phyloP scores from a whole-genome alignment of 2,113 vertebrate species.

The Copsychus sechellarum region DNA sequence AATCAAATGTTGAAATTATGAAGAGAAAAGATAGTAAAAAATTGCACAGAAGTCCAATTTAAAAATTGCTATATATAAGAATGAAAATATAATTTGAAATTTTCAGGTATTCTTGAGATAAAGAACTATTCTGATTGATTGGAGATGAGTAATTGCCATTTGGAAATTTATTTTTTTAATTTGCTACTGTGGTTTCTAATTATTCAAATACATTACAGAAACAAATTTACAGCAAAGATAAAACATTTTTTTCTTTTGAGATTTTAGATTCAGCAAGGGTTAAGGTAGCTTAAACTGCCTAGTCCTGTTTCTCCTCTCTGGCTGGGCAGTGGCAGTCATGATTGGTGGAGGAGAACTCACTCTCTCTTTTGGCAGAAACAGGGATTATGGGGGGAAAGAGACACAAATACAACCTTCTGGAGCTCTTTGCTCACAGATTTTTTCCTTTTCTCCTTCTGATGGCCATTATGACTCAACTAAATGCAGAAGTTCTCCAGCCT shows the following conservation, averaged over 20 bases:
- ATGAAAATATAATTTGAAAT: background rate
- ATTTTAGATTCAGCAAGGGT: background rate
- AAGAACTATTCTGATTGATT: background rate
- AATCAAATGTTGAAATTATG: background rate
- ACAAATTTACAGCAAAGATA: background rate
- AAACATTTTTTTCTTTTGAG: background rate
- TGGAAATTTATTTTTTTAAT: background rate
- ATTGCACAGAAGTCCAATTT: background rate
- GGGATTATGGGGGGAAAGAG: background rate
- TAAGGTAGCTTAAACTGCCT: background rate
- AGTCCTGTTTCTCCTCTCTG: background rate
- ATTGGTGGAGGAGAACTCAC: background rate
- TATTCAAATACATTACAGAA: background rate
- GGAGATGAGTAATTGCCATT: background rate
- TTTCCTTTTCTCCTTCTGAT: background rate
- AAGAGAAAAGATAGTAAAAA: background rate
- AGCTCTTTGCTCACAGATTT: background rate
- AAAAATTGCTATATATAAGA: background rate
- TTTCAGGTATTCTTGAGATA: background rate
- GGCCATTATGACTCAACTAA: background rate
- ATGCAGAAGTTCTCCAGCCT: background rate
- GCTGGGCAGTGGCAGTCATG: background rate
- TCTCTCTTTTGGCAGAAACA: background rate
- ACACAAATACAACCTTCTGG: background rate
- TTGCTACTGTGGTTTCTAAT: background rate